Evolutionary conservation across 2,888 invertebrate genomes (phyloP).

Genomic region (Bombylius major): DNA sequence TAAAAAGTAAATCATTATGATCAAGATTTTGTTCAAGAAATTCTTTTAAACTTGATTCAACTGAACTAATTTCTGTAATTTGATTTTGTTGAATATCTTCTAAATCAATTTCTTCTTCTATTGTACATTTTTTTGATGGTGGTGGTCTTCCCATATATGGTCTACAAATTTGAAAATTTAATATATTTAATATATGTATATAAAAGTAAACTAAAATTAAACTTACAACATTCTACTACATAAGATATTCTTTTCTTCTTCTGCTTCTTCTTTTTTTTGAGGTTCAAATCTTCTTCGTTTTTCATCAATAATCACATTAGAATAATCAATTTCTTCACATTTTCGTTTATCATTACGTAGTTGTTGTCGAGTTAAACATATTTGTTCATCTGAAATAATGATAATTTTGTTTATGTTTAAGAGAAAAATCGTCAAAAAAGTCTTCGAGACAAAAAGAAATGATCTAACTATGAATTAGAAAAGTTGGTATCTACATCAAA

Average conservation of each 20-base stretch:
- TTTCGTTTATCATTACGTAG: slow-evolving; percentile 18
- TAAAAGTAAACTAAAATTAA: neutral
- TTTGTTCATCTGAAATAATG: slow-evolving; percentile 24
- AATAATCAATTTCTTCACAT: slow-evolving; percentile 26
- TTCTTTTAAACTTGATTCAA: slow-evolving; percentile 33
- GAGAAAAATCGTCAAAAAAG: too few species aligned
- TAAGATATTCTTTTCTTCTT: slow-evolving; percentile 12
- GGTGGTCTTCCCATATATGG: slow-evolving; percentile 31
- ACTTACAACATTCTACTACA: slow-evolving; percentile 32
- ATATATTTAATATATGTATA: neutral
- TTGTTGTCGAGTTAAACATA: slow-evolving; percentile 25
- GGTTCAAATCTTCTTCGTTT: slow-evolving; percentile 6
- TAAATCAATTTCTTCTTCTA: slow-evolving; percentile 8
- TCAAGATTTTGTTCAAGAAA: slow-evolving; percentile 31
- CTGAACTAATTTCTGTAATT: slow-evolving; percentile 21
- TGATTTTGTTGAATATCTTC: neutral
- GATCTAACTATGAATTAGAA: too few species aligned
- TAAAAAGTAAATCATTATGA: slow-evolving; percentile 28
- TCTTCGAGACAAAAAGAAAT: too few species aligned
- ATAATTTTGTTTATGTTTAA: neutral
- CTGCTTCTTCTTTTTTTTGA: slow-evolving; percentile 19
- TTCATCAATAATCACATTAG: slow-evolving; percentile 19
- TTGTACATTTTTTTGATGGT: slow-evolving; percentile 18
- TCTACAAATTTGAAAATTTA: slow-evolving; percentile 15
- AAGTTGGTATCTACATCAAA: too few species aligned